Evolutionary conservation across 2,797 vertebrate genomes (phyloP).

Genomic region (Rousettus madagascariensis): DNA sequence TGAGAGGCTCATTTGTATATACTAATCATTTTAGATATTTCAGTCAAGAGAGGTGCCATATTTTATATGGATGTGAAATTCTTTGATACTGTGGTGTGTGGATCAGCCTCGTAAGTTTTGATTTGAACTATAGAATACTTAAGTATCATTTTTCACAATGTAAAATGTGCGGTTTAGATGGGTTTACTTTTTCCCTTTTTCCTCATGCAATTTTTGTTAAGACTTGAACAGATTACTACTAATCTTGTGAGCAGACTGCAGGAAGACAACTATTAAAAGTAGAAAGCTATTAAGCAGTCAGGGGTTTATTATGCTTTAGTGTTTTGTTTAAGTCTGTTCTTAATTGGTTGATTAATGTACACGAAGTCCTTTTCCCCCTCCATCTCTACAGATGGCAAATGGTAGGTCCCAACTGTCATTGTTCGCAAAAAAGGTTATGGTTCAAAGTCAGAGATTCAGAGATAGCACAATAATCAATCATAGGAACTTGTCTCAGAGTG

Average conservation of each 20-base stretch:
- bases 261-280: slow-evolving; percentile 83
- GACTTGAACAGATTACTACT: slow-evolving; percentile 68
- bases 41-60: not conserved
- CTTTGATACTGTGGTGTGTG: not conserved
- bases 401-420: slow-evolving; percentile 86
- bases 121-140: slow-evolving; percentile 9
- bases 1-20: not conserved
- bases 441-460: slow-evolving; percentile 91
- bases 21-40: not conserved
- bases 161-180: slow-evolving; percentile 36
- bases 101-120: slow-evolving; percentile 10
- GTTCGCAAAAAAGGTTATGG: slow-evolving; percentile 85
- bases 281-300: slow-evolving; percentile 84
- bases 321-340: slow-evolving; percentile 86
- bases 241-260: slow-evolving; percentile 74
- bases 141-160: slow-evolving; percentile 55
- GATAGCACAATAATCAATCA: slow-evolving; percentile 89
- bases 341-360: slow-evolving; percentile 88
- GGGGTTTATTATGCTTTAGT: slow-evolving; percentile 86
- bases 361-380: slow-evolving; percentile 81
- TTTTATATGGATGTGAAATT: not conserved
- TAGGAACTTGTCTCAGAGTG: slow-evolving; percentile 84
- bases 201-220: slow-evolving; percentile 67
- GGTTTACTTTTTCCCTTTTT: slow-evolving; percentile 2
- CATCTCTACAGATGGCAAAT: slow-evolving; percentile 87